phyloP scores from a whole-genome alignment of 1,140 invertebrate species.

The Metaphire vulgaris region DNA sequence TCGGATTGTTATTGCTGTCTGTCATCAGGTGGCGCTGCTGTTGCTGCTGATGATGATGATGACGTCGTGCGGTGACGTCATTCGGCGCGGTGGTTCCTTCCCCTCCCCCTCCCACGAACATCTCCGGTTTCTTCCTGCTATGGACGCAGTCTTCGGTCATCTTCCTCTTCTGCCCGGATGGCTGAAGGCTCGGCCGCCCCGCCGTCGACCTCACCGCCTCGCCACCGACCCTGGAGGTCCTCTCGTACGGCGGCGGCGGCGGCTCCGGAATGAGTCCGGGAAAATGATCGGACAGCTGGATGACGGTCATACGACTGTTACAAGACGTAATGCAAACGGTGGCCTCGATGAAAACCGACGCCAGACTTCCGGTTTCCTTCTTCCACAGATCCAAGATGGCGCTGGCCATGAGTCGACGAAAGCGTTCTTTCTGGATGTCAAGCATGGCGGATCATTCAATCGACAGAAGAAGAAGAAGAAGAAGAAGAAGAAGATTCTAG shows the following conservation, averaged over 20 bases:
- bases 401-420: slow-evolving; percentile 26
- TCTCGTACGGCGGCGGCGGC: background rate
- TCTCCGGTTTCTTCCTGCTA: too few species aligned
- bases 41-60: too few species aligned
- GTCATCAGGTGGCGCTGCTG: background rate
- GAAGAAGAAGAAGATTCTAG: too few species aligned
- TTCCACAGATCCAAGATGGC: slow-evolving; percentile 31
- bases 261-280: slow-evolving; percentile 20
- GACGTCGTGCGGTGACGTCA: background rate
- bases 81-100: too few species aligned
- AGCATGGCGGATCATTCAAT: slow-evolving; percentile 9
- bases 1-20: slow-evolving; percentile 11
- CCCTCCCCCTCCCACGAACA: too few species aligned
- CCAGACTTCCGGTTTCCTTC: slow-evolving; percentile 28
- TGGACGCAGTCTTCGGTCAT: too few species aligned
- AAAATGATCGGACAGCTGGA: slow-evolving; percentile 29
- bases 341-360: slow-evolving; percentile 29
- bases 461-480: too few species aligned
- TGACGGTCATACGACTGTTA: slow-evolving; percentile 22
- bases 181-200: too few species aligned
- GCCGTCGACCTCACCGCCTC: background rate
- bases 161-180: background rate
- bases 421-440: slow-evolving; percentile 25
- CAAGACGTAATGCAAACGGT: slow-evolving; percentile 30
- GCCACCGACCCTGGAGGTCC: background rate